Evolutionary conservation across 1,140 invertebrate genomes (phyloP).

Genomic region (Doryteuthis pealeii): DNA sequence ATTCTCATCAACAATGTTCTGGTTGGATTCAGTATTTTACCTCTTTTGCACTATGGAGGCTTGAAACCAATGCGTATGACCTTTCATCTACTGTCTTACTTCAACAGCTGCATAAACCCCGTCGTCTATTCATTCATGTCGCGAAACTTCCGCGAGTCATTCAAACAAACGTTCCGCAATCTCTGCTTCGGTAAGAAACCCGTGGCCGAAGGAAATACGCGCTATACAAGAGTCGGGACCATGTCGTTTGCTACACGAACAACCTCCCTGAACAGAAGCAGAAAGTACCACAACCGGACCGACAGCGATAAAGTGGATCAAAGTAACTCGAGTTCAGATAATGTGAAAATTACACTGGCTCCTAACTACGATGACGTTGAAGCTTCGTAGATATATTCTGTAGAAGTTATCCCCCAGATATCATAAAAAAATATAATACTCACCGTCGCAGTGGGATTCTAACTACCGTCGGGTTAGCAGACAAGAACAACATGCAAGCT

Average conservation of each 20-base stretch:
- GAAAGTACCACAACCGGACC: not conserved
- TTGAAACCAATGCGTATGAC: slow-evolving; percentile 67
- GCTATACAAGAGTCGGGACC: not conserved
- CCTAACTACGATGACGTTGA: no score
- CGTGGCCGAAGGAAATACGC: not conserved
- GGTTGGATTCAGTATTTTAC: slow-evolving; percentile 65
- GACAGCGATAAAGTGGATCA: not conserved
- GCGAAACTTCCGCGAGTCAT: slow-evolving; percentile 72
- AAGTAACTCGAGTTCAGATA: slow-evolving; percentile 5
- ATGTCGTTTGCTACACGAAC: not conserved
- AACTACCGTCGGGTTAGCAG: no score
- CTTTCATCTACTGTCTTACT: slow-evolving; percentile 66
- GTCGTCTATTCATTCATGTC: slow-evolving; percentile 81
- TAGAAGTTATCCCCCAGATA: no score
- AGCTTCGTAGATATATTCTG: no score
- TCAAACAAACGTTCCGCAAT: slow-evolving; percentile 59
- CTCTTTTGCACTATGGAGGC: slow-evolving; percentile 60
- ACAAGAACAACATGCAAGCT: no score
- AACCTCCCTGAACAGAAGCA: not conserved
- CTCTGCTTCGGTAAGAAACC: slow-evolving; percentile 64
- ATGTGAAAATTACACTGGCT: not conserved
- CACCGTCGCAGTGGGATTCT: no score
- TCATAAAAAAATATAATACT: no score
- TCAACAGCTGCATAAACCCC: slow-evolving; percentile 73
- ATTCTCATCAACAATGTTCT: slow-evolving; percentile 44